Percentiles rank a stretch among this genome's conserved stretches.
Conservation (phyloP, 2,113 vertebrate genomes). For the Prochilodus magdalenae region DNA sequence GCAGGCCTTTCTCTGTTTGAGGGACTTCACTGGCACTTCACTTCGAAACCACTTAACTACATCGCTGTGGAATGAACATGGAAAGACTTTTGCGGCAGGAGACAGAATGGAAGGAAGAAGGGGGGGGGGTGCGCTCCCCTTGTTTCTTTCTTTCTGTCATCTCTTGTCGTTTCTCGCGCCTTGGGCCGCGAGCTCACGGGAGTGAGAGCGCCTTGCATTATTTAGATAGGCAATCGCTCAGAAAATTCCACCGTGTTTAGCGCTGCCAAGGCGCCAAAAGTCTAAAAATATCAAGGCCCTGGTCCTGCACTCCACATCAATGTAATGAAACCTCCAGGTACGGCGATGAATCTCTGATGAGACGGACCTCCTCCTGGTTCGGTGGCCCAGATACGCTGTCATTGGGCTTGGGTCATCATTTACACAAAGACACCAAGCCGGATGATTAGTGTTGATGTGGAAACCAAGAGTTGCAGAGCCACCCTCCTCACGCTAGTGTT, state of each 20-base stretch:
- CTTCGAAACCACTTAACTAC: conserved; percentile 58
- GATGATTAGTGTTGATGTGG: conserved; percentile 66
- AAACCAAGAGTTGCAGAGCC: conserved; percentile 56
- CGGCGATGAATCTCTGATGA: conserved; percentile 43
- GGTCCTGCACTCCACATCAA: conserved; percentile 60
- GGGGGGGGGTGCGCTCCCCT: conserved; percentile 54
- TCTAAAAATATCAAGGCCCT: conserved; percentile 75
- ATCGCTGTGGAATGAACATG: conserved; percentile 60
- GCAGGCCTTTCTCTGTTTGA: neutral
- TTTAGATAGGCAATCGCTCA: conserved; percentile 77
- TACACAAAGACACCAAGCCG: conserved; percentile 61
- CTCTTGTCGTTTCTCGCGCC: conserved; percentile 70
- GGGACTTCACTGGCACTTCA: conserved; percentile 34
- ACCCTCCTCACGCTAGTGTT: neutral
- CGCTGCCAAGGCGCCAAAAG: conserved; percentile 51
- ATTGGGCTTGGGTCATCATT: conserved; percentile 57
- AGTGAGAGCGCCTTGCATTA: conserved; percentile 75
- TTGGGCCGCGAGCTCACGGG: conserved; percentile 53
- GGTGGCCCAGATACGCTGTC: conserved; percentile 67
- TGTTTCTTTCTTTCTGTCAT: conserved; percentile 66
- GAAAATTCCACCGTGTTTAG: conserved; percentile 70
- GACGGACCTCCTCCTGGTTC: conserved; percentile 47
- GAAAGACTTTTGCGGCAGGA: conserved; percentile 67
- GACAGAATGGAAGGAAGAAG: neutral
- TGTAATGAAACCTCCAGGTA: conserved; percentile 70